Conservation (phyloP, 2,888 invertebrate species). For the Hanleya hanleyi region DNA sequence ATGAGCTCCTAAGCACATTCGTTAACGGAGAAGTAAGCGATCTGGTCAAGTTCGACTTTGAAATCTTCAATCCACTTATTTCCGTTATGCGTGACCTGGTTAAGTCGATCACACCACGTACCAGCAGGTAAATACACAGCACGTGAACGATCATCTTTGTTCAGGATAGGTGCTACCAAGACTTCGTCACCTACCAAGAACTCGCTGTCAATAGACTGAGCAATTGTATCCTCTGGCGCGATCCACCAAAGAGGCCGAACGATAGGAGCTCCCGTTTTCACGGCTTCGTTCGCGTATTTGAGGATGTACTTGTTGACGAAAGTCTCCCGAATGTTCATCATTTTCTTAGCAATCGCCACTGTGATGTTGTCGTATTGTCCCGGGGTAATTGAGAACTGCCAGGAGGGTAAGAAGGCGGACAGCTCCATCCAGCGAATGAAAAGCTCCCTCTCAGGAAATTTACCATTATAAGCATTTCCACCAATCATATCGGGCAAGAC, state of each 20-base stretch:
- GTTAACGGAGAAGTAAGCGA: conserved; percentile 30
- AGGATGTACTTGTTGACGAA: conserved; percentile 18
- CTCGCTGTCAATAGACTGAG: conserved; percentile 84
- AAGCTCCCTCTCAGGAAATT: conserved; percentile 61
- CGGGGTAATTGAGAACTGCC: conserved; percentile 90
- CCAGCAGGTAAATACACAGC: conserved; percentile 24
- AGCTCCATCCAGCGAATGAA: conserved; percentile 88
- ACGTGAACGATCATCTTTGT: background rate
- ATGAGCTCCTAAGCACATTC: no score
- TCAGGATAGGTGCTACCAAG: conserved; percentile 47
- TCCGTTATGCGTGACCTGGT: background rate
- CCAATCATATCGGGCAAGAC: conserved; percentile 94
- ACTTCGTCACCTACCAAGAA: conserved; percentile 49
- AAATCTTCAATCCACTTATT: conserved; percentile 14
- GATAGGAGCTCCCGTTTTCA: conserved; percentile 79
- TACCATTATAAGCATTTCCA: conserved; percentile 66
- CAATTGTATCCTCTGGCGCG: conserved; percentile 84
- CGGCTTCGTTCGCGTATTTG: conserved; percentile 7
- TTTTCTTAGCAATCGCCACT: conserved; percentile 29
- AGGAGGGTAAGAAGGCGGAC: conserved; percentile 91
- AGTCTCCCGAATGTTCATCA: conserved; percentile 24
- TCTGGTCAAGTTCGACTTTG: conserved; percentile 26
- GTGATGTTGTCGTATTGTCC: conserved; percentile 85
- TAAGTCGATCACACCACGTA: background rate
- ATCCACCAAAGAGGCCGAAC: conserved; percentile 91